Base-by-base conservation (phyloP, 2,888 invertebrate species). In the Polyommatus icarus region DNA sequence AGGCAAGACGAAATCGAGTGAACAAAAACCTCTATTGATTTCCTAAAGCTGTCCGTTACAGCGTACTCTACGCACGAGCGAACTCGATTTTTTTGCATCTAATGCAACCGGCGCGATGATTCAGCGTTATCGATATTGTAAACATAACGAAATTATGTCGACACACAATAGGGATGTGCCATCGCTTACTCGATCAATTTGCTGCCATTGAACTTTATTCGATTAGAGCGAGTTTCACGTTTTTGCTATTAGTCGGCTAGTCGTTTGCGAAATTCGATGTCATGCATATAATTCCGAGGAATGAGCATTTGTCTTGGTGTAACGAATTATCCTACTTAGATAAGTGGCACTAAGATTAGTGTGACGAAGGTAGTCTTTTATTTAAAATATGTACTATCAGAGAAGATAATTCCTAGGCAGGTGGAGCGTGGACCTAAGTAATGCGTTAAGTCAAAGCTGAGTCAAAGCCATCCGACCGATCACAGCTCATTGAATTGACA, bases 51-150 rank as follows among this genome's bases (percentile, higher is more conserved):
- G 84, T 85, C 93, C 93, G 92, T 92, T 92, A 92, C 80, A 85
- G 87, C 87, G n/a, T n/a, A n/a, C n/a, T n/a, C n/a, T n/a, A 89
- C 91, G 91, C 91, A 91, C 92, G 90, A 88, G 80, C 81, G 83
- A 77, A 73, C 79, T 85, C 87, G 87, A 87, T 85, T 85, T 91
- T 93, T 93, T 92, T 93, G 90, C 92, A 91, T 84, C 86, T 83
- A 88, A 89, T 92, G 91, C 91, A 91, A 85, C 88, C 84, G 85
- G 85, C 87, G 84, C 84, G 85, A 82, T 92, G 91, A 92, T 84
- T 88, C 87, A 83, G 88, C 93, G 85, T 83, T 85, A 88, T 87
- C 84, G 85, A 81, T 84, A 89, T 90, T 90, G 89, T 89, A 87
- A 88, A 90, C 89, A 90, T 88, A 89, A 89, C 88, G 85, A 89